Percentiles rank a stretch among this genome's conserved stretches.
These are phyloP conservation scores for Osmerus eperlanus DNA, from an alignment of 2,113 vertebrate genomes.

Conservation along the genomic window DNA sequence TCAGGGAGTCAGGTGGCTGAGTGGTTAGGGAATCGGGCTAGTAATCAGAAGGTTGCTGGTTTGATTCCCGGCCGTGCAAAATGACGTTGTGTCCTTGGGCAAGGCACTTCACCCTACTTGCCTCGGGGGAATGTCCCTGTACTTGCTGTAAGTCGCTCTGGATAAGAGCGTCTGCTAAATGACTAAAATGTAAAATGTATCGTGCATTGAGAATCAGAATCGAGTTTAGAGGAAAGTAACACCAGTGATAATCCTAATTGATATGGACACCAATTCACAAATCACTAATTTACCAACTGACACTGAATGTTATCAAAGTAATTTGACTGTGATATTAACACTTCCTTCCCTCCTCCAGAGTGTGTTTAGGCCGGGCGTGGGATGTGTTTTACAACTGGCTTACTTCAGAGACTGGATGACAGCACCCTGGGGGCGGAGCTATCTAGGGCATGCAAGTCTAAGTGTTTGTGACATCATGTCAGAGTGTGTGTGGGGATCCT, in stretches of 20 bases:
- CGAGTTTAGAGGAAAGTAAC: not conserved
- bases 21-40: too few species aligned
- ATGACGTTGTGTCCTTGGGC: too few species aligned
- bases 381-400: slow-evolving; percentile 18
- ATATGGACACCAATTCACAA: slow-evolving; percentile 3
- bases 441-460: not conserved
- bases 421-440: slow-evolving; percentile 8
- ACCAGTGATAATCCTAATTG: not conserved
- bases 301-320: slow-evolving; percentile 34
- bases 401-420: slow-evolving; percentile 15
- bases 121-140: too few species aligned
- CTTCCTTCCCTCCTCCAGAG: slow-evolving; percentile 18
- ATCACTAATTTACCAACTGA: slow-evolving; percentile 10
- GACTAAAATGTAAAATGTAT: not conserved
- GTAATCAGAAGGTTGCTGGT: too few species aligned
- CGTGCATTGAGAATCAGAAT: not conserved
- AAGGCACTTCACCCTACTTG: too few species aligned
- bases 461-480: not conserved
- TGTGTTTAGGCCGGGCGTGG: slow-evolving; percentile 12
- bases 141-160: too few species aligned
- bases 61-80: too few species aligned
- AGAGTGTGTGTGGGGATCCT: not conserved
- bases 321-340: slow-evolving; percentile 27
- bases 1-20: too few species aligned
- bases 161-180: too few species aligned